phyloP scores from a whole-genome alignment of 2,113 vertebrate genomes.

The Genyomyrus donnyi region DNA sequence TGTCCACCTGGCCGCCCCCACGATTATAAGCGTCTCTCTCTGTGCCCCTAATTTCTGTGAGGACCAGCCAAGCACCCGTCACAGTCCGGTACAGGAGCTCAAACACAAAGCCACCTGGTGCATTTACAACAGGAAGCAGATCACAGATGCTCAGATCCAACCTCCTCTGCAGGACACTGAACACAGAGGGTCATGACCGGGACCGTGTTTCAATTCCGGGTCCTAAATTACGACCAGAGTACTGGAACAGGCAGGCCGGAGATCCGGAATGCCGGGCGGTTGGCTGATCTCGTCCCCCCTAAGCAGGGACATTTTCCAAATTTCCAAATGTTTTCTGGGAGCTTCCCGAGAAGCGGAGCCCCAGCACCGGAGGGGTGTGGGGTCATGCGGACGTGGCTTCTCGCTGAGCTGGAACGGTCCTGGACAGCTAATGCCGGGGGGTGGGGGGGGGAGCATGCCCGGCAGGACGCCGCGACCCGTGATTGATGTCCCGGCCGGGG shows the following conservation, averaged over 20 bases:
- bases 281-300: background rate
- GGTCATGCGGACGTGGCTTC: background rate
- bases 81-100: background rate
- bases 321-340: background rate
- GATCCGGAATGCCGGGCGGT: background rate
- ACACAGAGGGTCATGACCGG: background rate
- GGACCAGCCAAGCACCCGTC: background rate
- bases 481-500: conserved; percentile 26
- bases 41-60: background rate
- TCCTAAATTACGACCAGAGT: background rate
- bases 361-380: background rate
- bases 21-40: background rate
- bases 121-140: background rate
- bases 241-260: background rate
- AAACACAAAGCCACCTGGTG: background rate
- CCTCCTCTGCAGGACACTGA: background rate
- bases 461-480: conserved; percentile 6
- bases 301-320: background rate
- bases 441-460: background rate
- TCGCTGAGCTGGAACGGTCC: background rate
- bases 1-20: background rate
- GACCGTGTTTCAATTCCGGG: background rate
- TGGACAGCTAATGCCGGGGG: background rate
- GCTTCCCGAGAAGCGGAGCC: background rate
- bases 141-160: background rate